Conservation (phyloP, 2,888 invertebrate genomes). For the Aleiodes leptofemur region DNA sequence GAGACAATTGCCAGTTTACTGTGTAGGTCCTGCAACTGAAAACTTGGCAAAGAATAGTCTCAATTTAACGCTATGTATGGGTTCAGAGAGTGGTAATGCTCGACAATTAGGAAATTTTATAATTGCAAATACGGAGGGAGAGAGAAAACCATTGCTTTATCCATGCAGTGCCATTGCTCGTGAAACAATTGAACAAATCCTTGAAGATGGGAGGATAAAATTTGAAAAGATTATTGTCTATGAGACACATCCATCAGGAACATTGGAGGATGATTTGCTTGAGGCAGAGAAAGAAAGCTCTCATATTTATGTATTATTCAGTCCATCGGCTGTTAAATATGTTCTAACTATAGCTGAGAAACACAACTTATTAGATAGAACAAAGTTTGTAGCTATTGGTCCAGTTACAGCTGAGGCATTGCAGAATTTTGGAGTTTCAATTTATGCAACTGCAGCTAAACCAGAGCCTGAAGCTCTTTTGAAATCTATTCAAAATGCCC, state of each 20-base stretch:
- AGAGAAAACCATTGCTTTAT: slow-evolving; percentile 63
- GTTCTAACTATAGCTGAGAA: slow-evolving; percentile 58
- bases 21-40: slow-evolving; percentile 69
- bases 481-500: slow-evolving; percentile 57
- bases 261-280: slow-evolving; percentile 61
- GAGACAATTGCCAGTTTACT: slow-evolving; percentile 64
- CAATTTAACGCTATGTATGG: slow-evolving; percentile 62
- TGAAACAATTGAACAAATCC: slow-evolving; percentile 64
- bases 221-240: slow-evolving; percentile 66
- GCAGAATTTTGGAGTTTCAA: slow-evolving; percentile 56
- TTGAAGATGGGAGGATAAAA: slow-evolving; percentile 57
- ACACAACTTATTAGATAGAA: slow-evolving; percentile 49
- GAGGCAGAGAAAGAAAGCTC: slow-evolving; percentile 53
- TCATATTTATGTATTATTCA: slow-evolving; percentile 69
- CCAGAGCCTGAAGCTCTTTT: slow-evolving; percentile 67
- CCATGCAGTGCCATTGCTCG: slow-evolving; percentile 71
- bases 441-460: slow-evolving; percentile 65
- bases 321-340: slow-evolving; percentile 69
- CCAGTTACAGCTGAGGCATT: slow-evolving; percentile 68
- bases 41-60: slow-evolving; percentile 60
- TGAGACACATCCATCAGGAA: slow-evolving; percentile 63
- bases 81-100: slow-evolving; percentile 68
- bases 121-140: slow-evolving; percentile 45
- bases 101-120: slow-evolving; percentile 66
- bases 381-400: slow-evolving; percentile 70